Base-by-base conservation (phyloP, 2,113 vertebrate genomes). In the Poicephalus meyeri region DNA sequence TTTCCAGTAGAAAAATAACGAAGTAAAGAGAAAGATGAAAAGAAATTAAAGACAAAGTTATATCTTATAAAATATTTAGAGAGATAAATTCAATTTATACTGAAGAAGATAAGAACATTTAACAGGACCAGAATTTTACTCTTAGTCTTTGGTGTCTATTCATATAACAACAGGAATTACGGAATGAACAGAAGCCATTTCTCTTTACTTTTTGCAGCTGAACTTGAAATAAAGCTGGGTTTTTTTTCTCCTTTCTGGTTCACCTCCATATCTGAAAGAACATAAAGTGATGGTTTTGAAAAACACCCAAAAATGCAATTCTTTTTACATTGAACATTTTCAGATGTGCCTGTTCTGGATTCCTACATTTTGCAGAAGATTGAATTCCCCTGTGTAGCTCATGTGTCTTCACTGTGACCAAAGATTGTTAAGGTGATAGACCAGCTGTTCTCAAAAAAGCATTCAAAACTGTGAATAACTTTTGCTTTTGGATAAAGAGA, bases 61-160 rank as follows among this genome's bases (percentile, higher is more conserved):
- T 80, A 37, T 42, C 73, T 89, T 85, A 24, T 95, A 84, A 93
- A 96, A 95, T 92, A 93, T 95, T 95, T 95, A 88, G 86, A 89
- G 35, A 74, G 60, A 84, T 56, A 74, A 35, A 65, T 79, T 93
- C 42, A 86, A 53, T 89, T 88, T 74, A 21, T 60, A 64, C 9
- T 70, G 46, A 88, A 92, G 44, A 41, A 76, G 35, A 88, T 8
- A 63, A 29, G 55, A 60, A 33, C 24, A 24, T 74, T 91, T 79
- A 52, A 35, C 8, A 74, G 21, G 29, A 68, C 11, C 5, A 10
- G 13, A 18, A 14, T 52, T 91, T 42, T 86, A 46, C 17, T 58
- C 50, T 33, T 35, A 35, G 37, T 46, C 20, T 92, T 93, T 39
- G 9, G 23, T 42, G 47, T 64, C 50, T 66, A 14, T 68, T 90